Conservation (phyloP, 2,888 invertebrate species). For the Eupithecia centaureata region DNA sequence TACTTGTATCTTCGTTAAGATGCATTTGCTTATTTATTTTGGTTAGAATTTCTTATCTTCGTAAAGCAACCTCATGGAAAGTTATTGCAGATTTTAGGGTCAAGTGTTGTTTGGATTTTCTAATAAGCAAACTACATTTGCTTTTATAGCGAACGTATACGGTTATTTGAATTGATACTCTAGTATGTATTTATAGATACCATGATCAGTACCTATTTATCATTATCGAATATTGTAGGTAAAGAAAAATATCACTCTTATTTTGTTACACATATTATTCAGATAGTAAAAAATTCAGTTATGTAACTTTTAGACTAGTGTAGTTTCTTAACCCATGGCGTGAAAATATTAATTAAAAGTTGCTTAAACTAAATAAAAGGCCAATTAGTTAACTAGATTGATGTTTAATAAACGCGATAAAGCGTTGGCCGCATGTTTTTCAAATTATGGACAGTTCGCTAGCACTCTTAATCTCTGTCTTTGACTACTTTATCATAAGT, state of each 20-base stretch:
- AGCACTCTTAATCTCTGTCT: constrained; percentile 64
- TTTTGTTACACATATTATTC: neutral
- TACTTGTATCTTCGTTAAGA: neutral
- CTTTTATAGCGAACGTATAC: neutral
- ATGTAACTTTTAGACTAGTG: neutral
- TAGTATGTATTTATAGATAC: neutral
- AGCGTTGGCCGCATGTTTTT: neutral
- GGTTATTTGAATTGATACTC: neutral
- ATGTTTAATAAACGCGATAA: constrained; percentile 8
- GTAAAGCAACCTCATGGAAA: constrained; percentile 22
- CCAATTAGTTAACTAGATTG: constrained; percentile 1
- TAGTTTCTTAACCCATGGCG: neutral
- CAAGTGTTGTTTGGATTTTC: constrained; percentile 53
- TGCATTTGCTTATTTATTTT: constrained; percentile 1
- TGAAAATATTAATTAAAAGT: neutral
- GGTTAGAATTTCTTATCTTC: constrained; percentile 26
- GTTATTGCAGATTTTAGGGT: constrained; percentile 30
- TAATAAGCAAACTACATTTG: constrained; percentile 32
- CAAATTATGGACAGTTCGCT: constrained; percentile 50
- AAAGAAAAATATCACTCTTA: neutral
- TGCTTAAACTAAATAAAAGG: neutral
- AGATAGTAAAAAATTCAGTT: neutral
- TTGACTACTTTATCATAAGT: constrained; percentile 63
- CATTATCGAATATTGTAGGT: neutral
- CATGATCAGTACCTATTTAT: neutral